Base-by-base conservation (phyloP, 2,797 vertebrate genomes). In the Dallia pectoralis region DNA sequence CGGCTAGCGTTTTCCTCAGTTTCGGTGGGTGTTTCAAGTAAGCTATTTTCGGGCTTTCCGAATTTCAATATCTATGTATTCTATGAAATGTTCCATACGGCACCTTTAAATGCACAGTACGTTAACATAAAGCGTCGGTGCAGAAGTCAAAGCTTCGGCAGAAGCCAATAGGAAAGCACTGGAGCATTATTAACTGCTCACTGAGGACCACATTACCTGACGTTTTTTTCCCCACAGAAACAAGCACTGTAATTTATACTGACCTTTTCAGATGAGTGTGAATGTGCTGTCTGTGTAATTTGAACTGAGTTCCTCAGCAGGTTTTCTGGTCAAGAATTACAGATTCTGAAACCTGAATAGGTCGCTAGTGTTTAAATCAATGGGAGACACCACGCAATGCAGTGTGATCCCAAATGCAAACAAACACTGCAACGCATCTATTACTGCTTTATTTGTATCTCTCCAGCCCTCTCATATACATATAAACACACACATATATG, bases 241-340 rank as follows among this genome's bases (percentile, higher is more conserved):
- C 87, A 88, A 90, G 88, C 88, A 86, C 80, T 87, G 89, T 88
- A 87, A 90, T 89, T 87, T 77, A 88, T 86, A 85, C 88, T 85
- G 87, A 89, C 89, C 87, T 90, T 90, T 90, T 86, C 81, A 87
- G 87, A 88, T 88, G 84, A 87, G 86, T 88, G 84, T 76, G 80
- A 88, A 88, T 88, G 86, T 91, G 88, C 85, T 88, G 89, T 77
- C 87, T 82, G 84, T 74, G 84, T 87, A 51, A 81, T 87, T 89
- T 90, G 89, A 88, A 89, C 85, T 86, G 84, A 89, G 81, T 85
- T 64, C 81, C 87, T 90, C 90, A 89, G 86, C 89, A 91, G 86
- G 82, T 90, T 90, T 78, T 81, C 82, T 16, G 83, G 67, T 80
- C 78, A 79, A 82, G 82, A 86, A 86, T 81, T 81, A 19, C 71